Evolutionary conservation across 2,797 vertebrate genomes (phyloP).

Genomic region (Oreochromis mossambicus): DNA sequence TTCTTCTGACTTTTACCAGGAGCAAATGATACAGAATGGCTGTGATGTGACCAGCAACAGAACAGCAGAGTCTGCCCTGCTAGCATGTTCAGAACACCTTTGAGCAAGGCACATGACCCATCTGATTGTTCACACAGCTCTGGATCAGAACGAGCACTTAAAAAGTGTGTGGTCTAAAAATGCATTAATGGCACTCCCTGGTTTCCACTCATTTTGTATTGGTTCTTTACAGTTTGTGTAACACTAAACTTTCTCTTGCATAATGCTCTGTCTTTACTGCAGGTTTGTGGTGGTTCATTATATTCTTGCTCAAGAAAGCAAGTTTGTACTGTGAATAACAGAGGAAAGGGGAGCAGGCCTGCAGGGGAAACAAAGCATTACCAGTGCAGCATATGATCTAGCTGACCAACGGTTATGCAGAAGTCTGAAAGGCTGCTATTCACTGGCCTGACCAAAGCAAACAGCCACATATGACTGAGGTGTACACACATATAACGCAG

Average conservation of each 20-base stretch:
- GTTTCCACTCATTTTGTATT: constrained; percentile 15
- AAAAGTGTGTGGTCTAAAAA: background rate
- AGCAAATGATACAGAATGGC: background rate
- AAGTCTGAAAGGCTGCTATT: constrained; percentile 64
- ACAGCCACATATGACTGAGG: constrained; percentile 25
- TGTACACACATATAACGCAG: constrained; percentile 10
- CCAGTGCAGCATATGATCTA: background rate
- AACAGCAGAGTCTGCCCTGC: background rate
- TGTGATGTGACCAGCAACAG: background rate
- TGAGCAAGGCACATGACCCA: background rate
- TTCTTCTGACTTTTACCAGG: background rate
- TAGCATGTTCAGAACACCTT: background rate
- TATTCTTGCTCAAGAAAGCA: background rate
- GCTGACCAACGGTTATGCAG: constrained; percentile 23
- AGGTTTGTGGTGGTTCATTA: background rate
- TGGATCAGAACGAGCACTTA: background rate
- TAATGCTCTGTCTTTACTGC: background rate
- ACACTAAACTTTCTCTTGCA: background rate
- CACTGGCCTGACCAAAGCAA: constrained; percentile 48
- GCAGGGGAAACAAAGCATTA: background rate
- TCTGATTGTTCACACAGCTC: background rate
- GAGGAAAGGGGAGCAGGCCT: background rate
- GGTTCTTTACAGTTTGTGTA: background rate
- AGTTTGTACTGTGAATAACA: background rate
- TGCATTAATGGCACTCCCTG: background rate